These are phyloP conservation scores for Eulithis testata DNA, from an alignment of 2,888 invertebrate species.

Conservation along the genomic window DNA sequence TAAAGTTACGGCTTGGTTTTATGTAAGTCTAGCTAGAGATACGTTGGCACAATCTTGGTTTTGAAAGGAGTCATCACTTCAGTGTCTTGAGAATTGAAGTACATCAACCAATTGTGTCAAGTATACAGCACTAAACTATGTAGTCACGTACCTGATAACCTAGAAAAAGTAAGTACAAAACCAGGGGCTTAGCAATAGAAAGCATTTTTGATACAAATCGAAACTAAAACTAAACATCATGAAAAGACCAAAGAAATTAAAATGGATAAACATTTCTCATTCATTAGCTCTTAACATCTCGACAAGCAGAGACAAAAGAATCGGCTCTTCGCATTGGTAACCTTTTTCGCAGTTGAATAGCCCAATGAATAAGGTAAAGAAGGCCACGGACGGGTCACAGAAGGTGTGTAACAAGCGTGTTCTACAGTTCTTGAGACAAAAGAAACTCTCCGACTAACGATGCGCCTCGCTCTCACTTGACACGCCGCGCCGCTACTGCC, in stretches of 20 bases:
- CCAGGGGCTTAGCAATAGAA: background rate
- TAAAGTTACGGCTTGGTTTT: no score
- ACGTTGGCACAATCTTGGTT: no score
- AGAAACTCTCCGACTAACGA: conserved; percentile 73
- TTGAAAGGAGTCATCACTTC: no score
- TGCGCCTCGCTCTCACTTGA: conserved; percentile 63
- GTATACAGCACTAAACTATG: no score
- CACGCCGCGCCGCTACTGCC: conserved; percentile 43
- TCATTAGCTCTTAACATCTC: conserved; percentile 25
- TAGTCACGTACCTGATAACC: no score
- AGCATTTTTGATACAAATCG: background rate
- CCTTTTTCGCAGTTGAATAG: conserved; percentile 35
- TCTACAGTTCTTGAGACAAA: conserved; percentile 69
- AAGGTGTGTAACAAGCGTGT: conserved; percentile 68
- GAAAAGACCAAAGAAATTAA: conserved; percentile 7
- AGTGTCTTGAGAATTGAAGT: no score
- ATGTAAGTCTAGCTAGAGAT: no score
- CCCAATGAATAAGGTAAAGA: conserved; percentile 70
- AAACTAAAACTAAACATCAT: background rate
- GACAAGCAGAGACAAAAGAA: conserved; percentile 26
- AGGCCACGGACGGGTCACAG: conserved; percentile 66
- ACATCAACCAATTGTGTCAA: no score
- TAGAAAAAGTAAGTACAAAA: no score
- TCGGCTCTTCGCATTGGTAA: conserved; percentile 27
- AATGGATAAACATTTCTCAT: conserved; percentile 17